phyloP scores from a whole-genome alignment of 2,113 vertebrate genomes.

The Canis aureus region DNA sequence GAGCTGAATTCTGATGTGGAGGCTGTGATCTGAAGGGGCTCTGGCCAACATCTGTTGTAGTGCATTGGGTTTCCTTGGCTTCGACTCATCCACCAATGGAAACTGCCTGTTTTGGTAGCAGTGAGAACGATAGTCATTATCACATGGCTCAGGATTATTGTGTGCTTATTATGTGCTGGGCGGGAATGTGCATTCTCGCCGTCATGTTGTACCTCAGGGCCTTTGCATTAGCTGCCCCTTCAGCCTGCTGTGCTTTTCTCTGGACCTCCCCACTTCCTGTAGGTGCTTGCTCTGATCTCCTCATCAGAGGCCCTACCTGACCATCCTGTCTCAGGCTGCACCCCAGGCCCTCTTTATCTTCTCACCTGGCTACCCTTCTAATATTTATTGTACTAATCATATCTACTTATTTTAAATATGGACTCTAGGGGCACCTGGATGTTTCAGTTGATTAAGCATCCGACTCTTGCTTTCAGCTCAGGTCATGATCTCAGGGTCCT shows the following conservation, averaged over 20 bases:
- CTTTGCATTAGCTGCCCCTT: neutral
- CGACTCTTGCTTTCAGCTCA: neutral
- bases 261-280: neutral
- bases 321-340: neutral
- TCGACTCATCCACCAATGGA: neutral
- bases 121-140: neutral
- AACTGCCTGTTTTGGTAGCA: neutral
- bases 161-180: neutral
- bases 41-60: no score
- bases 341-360: neutral
- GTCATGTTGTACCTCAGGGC: neutral
- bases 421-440: neutral
- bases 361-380: neutral
- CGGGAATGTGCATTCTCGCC: rapidly evolving
- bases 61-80: neutral
- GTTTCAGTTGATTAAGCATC: neutral
- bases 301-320: neutral
- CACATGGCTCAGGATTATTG: neutral
- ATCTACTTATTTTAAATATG: neutral
- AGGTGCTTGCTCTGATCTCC: neutral
- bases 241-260: neutral
- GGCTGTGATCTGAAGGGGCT: neutral
- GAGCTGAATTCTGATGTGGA: neutral
- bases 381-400: neutral
- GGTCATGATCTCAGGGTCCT: neutral